Evolutionary conservation across 2,113 vertebrate species (phyloP).

Genomic region (Lanius collurio): DNA sequence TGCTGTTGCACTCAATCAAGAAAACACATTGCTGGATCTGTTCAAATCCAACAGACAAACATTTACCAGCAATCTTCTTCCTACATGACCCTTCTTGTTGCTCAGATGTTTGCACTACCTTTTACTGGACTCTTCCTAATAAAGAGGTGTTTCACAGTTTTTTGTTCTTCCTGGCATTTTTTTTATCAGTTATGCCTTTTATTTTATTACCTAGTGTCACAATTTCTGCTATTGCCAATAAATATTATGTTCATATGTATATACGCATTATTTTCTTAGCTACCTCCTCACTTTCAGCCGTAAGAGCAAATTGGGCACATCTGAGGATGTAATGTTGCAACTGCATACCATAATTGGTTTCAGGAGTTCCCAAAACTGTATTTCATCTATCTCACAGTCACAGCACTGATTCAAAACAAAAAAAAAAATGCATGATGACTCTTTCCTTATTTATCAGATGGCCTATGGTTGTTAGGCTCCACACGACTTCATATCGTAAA

Average conservation of each 20-base stretch:
- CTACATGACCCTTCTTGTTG: not conserved
- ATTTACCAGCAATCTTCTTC: not conserved
- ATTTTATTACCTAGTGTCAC: not conserved
- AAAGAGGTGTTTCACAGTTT: not conserved
- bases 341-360: constrained; percentile 65
- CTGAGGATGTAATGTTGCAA: constrained; percentile 58
- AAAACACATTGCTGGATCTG: not conserved
- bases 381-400: constrained; percentile 28
- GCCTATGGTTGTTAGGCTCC: constrained; percentile 21
- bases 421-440: constrained; percentile 35
- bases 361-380: constrained; percentile 20
- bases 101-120: not conserved
- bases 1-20: not conserved
- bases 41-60: not conserved
- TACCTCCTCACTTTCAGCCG: constrained; percentile 55
- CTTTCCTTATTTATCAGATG: constrained; percentile 61
- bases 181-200: not conserved
- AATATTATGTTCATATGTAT: not conserved
- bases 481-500: not conserved
- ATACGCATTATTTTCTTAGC: constrained; percentile 4
- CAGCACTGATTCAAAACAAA: constrained; percentile 34
- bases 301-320: constrained; percentile 67
- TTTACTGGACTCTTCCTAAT: not conserved
- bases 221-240: constrained; percentile 8
- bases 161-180: not conserved